phyloP scores from a whole-genome alignment of 2,113 vertebrate species.

The Fulmarus glacialis region DNA sequence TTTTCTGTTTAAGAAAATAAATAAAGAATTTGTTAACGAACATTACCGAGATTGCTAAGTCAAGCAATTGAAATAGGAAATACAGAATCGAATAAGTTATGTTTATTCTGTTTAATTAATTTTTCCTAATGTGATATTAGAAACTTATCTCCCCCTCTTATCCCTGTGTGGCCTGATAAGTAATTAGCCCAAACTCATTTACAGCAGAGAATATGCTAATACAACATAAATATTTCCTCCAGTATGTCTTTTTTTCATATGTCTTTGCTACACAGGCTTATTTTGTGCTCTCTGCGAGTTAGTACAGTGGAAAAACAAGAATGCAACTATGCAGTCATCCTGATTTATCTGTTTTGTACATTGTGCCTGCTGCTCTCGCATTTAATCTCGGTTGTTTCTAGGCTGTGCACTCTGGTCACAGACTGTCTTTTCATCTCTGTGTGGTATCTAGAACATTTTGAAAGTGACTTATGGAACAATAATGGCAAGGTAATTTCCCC shows the following conservation, averaged over 20 bases:
- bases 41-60: neutral
- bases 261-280: neutral
- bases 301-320: neutral
- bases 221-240: neutral
- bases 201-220: neutral
- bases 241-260: neutral
- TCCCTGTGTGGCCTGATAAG: neutral
- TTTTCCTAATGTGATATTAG: conserved; percentile 23
- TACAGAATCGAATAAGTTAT: neutral
- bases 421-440: neutral
- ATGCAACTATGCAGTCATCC: neutral
- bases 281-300: neutral
- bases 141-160: neutral
- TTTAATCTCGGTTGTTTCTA: conserved; percentile 16
- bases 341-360: conserved; percentile 44
- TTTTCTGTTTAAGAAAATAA: neutral
- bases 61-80: neutral
- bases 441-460: neutral
- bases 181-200: conserved; percentile 10
- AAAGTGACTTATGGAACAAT: neutral
- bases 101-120: conserved; percentile 30
- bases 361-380: neutral
- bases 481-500: neutral
- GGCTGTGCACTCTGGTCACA: neutral
- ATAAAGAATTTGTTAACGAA: neutral